Percentiles rank a stretch among this genome's conserved stretches.
These are phyloP conservation scores for Tylochromis polylepis DNA, from an alignment of 2,113 vertebrate species.

Conservation along the genomic window DNA sequence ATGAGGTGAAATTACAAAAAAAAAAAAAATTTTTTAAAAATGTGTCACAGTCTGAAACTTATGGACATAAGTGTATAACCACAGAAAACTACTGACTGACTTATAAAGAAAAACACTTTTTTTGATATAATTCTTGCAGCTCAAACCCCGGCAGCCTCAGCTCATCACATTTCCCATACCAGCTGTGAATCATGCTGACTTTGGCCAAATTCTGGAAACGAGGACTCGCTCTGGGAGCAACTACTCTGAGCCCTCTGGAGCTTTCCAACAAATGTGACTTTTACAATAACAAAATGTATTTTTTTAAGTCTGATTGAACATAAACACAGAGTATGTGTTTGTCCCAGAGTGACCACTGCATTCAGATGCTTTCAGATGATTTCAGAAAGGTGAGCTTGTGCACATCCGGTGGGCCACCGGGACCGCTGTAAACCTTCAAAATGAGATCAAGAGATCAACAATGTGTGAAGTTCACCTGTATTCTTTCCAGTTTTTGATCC, in stretches of 20 bases:
- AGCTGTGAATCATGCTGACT: neutral
- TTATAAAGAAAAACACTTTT: neutral
- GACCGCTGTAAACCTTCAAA: neutral
- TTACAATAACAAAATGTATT: neutral
- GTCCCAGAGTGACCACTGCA: neutral
- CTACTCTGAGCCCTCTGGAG: neutral
- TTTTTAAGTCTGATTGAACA: neutral
- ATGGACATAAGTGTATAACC: neutral
- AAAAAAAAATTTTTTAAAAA: neutral
- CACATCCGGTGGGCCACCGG: no score
- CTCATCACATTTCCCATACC: neutral
- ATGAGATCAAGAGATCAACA: neutral
- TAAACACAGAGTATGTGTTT: neutral
- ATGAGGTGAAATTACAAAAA: neutral
- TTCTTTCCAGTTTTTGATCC: neutral
- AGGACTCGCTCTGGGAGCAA: neutral
- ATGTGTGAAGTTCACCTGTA: neutral
- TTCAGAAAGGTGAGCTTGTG: neutral
- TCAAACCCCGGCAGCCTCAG: neutral
- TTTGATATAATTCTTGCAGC: neutral
- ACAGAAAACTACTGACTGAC: neutral
- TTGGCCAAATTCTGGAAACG: neutral
- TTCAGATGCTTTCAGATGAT: neutral
- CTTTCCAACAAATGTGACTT: neutral
- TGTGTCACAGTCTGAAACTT: neutral